phyloP scores from a whole-genome alignment of 2,888 invertebrate species.

The Pandemis heparana region DNA sequence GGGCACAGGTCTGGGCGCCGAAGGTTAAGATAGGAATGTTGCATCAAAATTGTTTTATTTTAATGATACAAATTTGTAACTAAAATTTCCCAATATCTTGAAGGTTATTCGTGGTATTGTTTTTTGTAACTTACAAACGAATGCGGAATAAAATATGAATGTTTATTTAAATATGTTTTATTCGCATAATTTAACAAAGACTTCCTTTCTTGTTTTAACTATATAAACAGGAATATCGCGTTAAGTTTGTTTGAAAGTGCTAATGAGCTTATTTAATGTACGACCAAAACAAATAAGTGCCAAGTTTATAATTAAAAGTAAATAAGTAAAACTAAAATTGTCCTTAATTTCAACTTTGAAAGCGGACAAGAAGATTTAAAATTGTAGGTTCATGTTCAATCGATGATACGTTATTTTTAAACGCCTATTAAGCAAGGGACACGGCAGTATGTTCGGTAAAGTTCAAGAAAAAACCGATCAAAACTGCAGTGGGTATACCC shows the following conservation, averaged over 20 bases:
- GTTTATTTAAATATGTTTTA: conserved; percentile 20
- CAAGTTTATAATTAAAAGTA: background rate
- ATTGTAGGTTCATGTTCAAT: background rate
- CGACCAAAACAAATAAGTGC: conserved; percentile 2
- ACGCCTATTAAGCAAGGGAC: too few relatives aligned
- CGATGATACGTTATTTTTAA: background rate
- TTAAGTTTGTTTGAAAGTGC: conserved; percentile 7
- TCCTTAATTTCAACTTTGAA: background rate
- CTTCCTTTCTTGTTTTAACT: conserved; percentile 4
- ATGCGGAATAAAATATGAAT: conserved; percentile 22
- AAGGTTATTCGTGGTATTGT: background rate
- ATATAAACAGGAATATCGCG: conserved; percentile 7
- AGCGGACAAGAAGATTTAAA: background rate
- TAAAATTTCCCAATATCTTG: too few relatives aligned
- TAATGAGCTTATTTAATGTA: conserved; percentile 22
- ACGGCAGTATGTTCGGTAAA: too few relatives aligned
- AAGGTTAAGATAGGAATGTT: too few relatives aligned
- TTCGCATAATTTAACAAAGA: conserved; percentile 7
- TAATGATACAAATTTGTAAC: too few relatives aligned
- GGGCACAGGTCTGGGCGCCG: too few relatives aligned
- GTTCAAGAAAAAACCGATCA: too few relatives aligned
- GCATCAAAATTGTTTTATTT: too few relatives aligned
- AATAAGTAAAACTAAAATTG: background rate
- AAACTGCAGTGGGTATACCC: too few relatives aligned
- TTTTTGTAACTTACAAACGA: background rate